Evolutionary conservation across 1,140 invertebrate genomes (phyloP).

Genomic region (Eubasilissa regina): DNA sequence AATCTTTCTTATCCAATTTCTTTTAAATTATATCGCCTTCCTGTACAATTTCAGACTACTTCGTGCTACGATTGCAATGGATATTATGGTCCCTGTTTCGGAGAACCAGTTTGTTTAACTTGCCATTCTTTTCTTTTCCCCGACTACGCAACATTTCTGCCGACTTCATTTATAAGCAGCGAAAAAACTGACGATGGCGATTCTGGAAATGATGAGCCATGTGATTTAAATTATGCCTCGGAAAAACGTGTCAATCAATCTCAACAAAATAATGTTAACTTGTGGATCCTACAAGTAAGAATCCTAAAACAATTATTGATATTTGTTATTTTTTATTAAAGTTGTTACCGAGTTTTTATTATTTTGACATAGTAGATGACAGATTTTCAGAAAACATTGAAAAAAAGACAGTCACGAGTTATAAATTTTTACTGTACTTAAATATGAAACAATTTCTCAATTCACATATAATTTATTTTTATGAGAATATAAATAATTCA

Average conservation of each 20-base stretch:
- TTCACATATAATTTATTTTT: background rate
- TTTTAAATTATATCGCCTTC: background rate
- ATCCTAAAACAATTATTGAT: background rate
- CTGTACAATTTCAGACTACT: slow-evolving; percentile 74
- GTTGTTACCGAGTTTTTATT: no score
- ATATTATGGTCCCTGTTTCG: slow-evolving; percentile 93
- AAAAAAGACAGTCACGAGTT: no score
- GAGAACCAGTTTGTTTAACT: slow-evolving; percentile 92
- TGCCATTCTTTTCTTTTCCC: slow-evolving; percentile 94
- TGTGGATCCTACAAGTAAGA: slow-evolving; percentile 51
- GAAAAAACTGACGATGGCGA: slow-evolving; percentile 93
- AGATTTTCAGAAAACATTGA: no score
- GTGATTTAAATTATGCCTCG: slow-evolving; percentile 76
- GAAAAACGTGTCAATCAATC: slow-evolving; percentile 49
- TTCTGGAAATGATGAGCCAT: slow-evolving; percentile 95
- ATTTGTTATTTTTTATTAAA: no score
- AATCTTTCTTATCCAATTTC: background rate
- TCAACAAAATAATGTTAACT: slow-evolving; percentile 51
- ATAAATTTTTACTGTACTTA: no score
- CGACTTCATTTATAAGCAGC: slow-evolving; percentile 73
- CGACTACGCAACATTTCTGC: slow-evolving; percentile 78
- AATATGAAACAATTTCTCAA: background rate
- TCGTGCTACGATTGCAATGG: slow-evolving; percentile 90
- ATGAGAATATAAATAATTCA: no score
- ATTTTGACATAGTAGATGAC: no score